phyloP scores from a whole-genome alignment of 2,113 vertebrate genomes.

The cattle (Bos taurus) region ARS-UCD2.0 NC_037336.1:8335001-8335500 shows the following conservation, averaged over 20 bases:
- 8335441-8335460: not conserved
- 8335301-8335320: not conserved
- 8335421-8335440: not conserved
- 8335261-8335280: not conserved
- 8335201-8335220: not conserved
- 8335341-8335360: not conserved
- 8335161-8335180: not conserved
- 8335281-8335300: not conserved
- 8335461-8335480: no score
- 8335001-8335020: not conserved
- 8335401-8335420: not conserved
- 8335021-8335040: not conserved
- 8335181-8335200: not conserved
- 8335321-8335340: not conserved
- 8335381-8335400: not conserved
- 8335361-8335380: not conserved
- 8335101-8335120: not conserved
- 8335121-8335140: not conserved
- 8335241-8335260: not conserved
- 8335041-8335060: not conserved
- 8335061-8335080: not conserved
- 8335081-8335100: not conserved
- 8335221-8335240: not conserved
- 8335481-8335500: not conserved
- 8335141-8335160: not conserved